Conservation (phyloP, 2,797 vertebrate species). For the Cynodonichthys magdalenae region DNA sequence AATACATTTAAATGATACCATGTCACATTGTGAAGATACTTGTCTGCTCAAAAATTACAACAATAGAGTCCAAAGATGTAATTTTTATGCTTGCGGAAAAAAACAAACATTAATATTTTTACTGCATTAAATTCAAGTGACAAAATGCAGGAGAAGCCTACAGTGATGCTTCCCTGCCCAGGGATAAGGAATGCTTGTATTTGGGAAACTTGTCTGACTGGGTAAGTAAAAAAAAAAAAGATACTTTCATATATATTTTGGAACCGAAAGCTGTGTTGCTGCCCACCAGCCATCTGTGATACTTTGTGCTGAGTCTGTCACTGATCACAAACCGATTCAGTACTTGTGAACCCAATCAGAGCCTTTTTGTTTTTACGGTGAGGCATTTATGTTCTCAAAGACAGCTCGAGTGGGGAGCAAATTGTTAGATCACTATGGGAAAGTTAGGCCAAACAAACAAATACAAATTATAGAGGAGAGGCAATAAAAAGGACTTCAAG, state of each 20-base stretch:
- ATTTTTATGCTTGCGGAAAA: neutral
- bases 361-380: neutral
- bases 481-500: no score
- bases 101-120: neutral
- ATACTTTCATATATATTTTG: neutral
- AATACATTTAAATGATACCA: neutral
- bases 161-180: neutral
- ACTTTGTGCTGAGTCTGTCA: neutral
- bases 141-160: neutral
- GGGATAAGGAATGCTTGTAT: neutral
- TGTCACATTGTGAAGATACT: neutral
- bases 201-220: neutral
- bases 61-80: neutral
- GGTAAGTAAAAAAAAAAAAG: neutral
- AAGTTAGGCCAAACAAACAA: no score
- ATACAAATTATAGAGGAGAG: no score
- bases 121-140: neutral
- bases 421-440: neutral
- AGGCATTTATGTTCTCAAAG: neutral
- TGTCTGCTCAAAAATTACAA: constrained; percentile 12
- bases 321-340: neutral
- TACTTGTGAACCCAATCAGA: neutral
- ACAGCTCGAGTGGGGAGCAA: neutral
- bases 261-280: neutral
- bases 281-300: neutral